Conservation (phyloP, 1,140 invertebrate genomes). For the Penaeus japonicus region DNA sequence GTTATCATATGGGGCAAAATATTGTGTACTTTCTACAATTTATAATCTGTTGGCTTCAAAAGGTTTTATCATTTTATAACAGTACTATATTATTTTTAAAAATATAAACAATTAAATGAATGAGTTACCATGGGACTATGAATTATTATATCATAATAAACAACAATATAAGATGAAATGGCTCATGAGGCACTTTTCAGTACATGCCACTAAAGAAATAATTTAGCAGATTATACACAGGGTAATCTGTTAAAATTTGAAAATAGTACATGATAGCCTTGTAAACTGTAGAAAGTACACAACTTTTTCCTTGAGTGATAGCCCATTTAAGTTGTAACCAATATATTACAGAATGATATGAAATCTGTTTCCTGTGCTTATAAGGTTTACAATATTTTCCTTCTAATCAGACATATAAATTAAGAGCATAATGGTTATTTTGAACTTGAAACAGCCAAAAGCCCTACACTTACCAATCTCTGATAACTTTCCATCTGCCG, state of each 20-base stretch:
- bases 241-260: too few species aligned
- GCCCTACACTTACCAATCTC: slow-evolving; percentile 78
- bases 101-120: background rate
- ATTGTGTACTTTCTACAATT: background rate
- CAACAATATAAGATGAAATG: too few species aligned
- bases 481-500: slow-evolving; percentile 91
- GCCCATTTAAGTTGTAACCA: too few species aligned
- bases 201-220: too few species aligned
- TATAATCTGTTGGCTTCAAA: background rate
- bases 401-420: background rate
- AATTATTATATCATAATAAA: too few species aligned
- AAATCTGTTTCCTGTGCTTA: background rate
- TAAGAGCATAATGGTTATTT: background rate
- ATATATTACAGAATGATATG: too few species aligned
- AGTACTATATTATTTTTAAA: background rate
- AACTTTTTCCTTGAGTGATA: too few species aligned
- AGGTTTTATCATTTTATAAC: background rate
- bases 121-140: too few species aligned
- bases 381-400: background rate
- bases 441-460: background rate
- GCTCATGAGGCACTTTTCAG: too few species aligned
- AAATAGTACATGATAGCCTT: too few species aligned
- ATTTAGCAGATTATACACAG: too few species aligned
- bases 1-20: background rate
- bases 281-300: too few species aligned